Base-by-base conservation (phyloP, 2,797 vertebrate genomes). In the Clarias fuscus region DNA sequence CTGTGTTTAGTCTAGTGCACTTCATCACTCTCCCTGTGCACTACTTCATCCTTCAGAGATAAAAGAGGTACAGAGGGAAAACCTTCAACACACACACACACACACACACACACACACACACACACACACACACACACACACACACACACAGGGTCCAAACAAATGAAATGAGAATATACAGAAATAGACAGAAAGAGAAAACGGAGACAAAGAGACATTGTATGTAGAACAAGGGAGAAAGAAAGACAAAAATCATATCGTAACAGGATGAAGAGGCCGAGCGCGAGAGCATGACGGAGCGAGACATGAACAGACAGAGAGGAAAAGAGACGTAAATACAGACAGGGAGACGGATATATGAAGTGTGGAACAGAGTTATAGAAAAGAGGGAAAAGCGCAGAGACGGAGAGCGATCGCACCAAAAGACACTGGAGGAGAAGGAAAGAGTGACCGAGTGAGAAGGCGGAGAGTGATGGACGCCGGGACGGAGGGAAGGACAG, bases 1-100 rank as follows among this genome's bases (percentile, higher is more conserved):
- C 30, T 62, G 59, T 40, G 77, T 62, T 62, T 80, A 80, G 59
- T 62, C 77, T 80, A 1, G 77, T 62, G 33, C 59, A 62, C 59
- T 7, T 40, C 61, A 64, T 65, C 30, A 65, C 27, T 43, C 61
- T 20, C 53, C 0, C 43, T 7, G 4, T 7, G 5, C 48, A 75
- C 48, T 17, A 56, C 48, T 17, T 17, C 76, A 79, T 78, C 30
- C 56, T 13, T 77, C 27, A 58, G 17, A 77, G 17, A 30, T 20
- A 2, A 77, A 22, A 37, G 56, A 58, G 17, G 43, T 0, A n/a
- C 6, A n/a, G 43, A 53, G 53, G 20, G 22, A 15, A 43, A 72
- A 72, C 7, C 20, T 27, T 68, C 11, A 18, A 8, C 20, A 3
- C 40, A 2, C 70, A 6, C 67, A 61, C 58, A 20, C 58, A 61